These are phyloP conservation scores for Monopterus albus DNA, from an alignment of 2,113 vertebrate species.

Conservation along the genomic window DNA sequence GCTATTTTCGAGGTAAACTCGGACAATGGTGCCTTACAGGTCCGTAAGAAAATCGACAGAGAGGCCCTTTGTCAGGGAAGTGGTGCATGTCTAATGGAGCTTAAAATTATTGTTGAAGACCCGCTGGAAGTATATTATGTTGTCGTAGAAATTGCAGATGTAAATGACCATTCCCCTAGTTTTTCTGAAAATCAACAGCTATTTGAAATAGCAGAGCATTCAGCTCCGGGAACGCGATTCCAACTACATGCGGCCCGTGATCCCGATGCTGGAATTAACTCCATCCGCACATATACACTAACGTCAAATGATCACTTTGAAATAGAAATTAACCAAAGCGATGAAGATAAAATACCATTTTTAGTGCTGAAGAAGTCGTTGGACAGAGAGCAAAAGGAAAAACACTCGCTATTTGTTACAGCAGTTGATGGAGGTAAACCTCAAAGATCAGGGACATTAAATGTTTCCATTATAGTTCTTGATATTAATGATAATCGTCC, in stretches of 20 bases:
- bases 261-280: constrained; percentile 79
- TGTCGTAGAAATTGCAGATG: constrained; percentile 74
- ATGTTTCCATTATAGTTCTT: constrained; percentile 72
- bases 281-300: constrained; percentile 78
- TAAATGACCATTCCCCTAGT: constrained; percentile 79
- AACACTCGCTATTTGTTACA: constrained; percentile 56
- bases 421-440: constrained; percentile 80
- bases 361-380: constrained; percentile 73
- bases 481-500: constrained; percentile 80
- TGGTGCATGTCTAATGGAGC: constrained; percentile 65
- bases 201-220: constrained; percentile 74
- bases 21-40: constrained; percentile 70
- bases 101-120: constrained; percentile 78
- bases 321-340: constrained; percentile 55
- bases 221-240: constrained; percentile 73
- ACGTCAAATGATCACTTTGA: constrained; percentile 72
- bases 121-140: constrained; percentile 80
- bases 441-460: constrained; percentile 53
- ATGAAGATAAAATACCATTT: constrained; percentile 70
- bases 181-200: constrained; percentile 75
- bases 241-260: constrained; percentile 82
- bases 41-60: constrained; percentile 75
- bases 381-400: constrained; percentile 70
- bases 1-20: constrained; percentile 71
- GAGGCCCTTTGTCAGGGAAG: constrained; percentile 75